These are phyloP conservation scores for Pedionomus torquatus DNA, from an alignment of 2,113 vertebrate genomes.

Conservation along the genomic window DNA sequence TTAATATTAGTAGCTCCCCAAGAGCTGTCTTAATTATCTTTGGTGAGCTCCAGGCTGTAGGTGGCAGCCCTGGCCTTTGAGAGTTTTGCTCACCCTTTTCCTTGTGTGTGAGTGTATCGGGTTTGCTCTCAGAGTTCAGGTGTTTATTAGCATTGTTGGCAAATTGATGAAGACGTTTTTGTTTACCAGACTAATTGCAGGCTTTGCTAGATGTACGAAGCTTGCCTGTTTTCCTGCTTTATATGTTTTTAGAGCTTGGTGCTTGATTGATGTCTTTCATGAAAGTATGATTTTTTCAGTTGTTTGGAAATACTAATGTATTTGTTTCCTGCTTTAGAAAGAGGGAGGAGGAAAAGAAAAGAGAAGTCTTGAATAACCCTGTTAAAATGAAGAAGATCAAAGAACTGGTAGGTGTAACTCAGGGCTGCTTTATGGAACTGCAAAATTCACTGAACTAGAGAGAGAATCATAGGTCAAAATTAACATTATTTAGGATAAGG, in stretches of 20 bases:
- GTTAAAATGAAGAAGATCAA: constrained; percentile 99
- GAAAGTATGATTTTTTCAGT: background rate
- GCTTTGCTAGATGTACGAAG: no score
- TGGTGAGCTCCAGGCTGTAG: background rate
- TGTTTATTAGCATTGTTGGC: fast-evolving
- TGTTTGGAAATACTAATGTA: background rate
- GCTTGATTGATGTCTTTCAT: fast-evolving
- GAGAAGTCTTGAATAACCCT: constrained; percentile 92
- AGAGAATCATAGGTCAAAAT: background rate
- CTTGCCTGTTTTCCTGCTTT: background rate
- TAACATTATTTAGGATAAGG: fast-evolving
- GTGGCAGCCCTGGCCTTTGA: background rate
- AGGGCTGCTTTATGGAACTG: background rate
- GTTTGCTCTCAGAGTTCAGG: background rate
- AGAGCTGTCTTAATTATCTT: no score
- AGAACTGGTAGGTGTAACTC: constrained; percentile 82
- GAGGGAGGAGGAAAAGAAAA: constrained; percentile 94
- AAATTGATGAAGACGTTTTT: background rate
- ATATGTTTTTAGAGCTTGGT: background rate
- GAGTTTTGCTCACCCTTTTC: background rate
- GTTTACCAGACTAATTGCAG: background rate
- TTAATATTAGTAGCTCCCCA: fast-evolving
- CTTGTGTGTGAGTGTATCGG: fast-evolving
- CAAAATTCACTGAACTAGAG: background rate
- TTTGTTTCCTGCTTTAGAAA: constrained; percentile 77